Conservation (phyloP, 1,140 invertebrate species). For the Nymphalis io region DNA sequence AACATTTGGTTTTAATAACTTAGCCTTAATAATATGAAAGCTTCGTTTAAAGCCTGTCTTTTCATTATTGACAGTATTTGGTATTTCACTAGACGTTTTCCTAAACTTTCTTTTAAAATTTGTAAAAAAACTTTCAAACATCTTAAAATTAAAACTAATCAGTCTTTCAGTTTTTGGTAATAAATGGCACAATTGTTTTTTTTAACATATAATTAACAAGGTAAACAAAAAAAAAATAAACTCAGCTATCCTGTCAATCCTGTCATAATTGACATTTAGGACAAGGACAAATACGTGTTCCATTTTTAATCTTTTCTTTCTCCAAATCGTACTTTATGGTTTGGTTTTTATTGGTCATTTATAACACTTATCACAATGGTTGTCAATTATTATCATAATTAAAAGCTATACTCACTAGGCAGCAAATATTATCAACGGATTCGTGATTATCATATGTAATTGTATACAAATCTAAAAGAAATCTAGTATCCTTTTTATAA, state of each 20-base stretch:
- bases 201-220: slow-evolving; percentile 30
- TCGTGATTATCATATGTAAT: slow-evolving; percentile 91
- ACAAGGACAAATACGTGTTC: slow-evolving; percentile 68
- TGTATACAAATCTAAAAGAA: slow-evolving; percentile 90
- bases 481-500: slow-evolving; percentile 92
- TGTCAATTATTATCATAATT: slow-evolving; percentile 30
- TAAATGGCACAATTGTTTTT: slow-evolving; percentile 50
- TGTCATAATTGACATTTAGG: slow-evolving; percentile 76
- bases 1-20: slow-evolving; percentile 68
- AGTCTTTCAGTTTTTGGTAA: slow-evolving; percentile 75
- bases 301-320: slow-evolving; percentile 47
- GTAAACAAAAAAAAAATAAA: slow-evolving; percentile 48
- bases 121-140: slow-evolving; percentile 70
- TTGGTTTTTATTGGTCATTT: slow-evolving; percentile 10
- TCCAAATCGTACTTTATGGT: slow-evolving; percentile 45
- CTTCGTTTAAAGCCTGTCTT: slow-evolving; percentile 76
- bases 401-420: slow-evolving; percentile 65
- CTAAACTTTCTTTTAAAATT: slow-evolving; percentile 82
- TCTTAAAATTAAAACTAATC: slow-evolving; percentile 71
- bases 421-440: slow-evolving; percentile 83
- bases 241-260: slow-evolving; percentile 50
- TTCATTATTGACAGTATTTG: slow-evolving; percentile 44
- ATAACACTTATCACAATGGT: background rate
- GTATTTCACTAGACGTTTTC: slow-evolving; percentile 60
- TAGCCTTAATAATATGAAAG: slow-evolving; percentile 68